phyloP scores from a whole-genome alignment of 2,888 invertebrate genomes.

The Hololepta plana region DNA sequence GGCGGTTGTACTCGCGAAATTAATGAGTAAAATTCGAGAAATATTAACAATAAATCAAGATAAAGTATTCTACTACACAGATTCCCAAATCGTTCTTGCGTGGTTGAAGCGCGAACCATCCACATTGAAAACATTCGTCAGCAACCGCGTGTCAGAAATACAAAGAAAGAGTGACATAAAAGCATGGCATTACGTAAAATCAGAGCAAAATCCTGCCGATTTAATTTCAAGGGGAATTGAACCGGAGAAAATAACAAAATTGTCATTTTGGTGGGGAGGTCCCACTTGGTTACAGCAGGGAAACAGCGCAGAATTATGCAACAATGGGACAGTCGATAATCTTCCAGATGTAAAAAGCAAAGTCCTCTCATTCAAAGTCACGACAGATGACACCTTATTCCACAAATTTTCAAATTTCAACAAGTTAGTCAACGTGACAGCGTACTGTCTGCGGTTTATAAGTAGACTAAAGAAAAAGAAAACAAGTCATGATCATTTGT shows the following conservation, averaged over 20 bases:
- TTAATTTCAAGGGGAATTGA: constrained; percentile 1
- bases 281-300: neutral
- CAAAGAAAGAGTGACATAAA: neutral
- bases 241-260: neutral
- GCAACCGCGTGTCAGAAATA: constrained; percentile 7
- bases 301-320: too few relatives aligned
- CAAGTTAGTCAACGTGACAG: too few relatives aligned
- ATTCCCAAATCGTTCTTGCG: neutral
- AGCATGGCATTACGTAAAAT: constrained; percentile 5
- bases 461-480: too few relatives aligned
- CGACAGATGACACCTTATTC: too few relatives aligned
- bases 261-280: neutral
- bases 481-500: too few relatives aligned
- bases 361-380: too few relatives aligned
- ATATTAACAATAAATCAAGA: too few relatives aligned
- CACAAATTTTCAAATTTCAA: too few relatives aligned
- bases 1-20: neutral
- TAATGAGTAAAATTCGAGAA: neutral
- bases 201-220: constrained; percentile 5
- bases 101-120: neutral
- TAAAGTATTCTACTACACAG: constrained; percentile 1
- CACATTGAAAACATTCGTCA: neutral
- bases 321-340: too few relatives aligned
- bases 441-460: too few relatives aligned
- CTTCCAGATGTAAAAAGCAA: too few relatives aligned